Evolutionary conservation across 2,113 vertebrate species (phyloP).

Genomic region (Onychostoma macrolepis): DNA sequence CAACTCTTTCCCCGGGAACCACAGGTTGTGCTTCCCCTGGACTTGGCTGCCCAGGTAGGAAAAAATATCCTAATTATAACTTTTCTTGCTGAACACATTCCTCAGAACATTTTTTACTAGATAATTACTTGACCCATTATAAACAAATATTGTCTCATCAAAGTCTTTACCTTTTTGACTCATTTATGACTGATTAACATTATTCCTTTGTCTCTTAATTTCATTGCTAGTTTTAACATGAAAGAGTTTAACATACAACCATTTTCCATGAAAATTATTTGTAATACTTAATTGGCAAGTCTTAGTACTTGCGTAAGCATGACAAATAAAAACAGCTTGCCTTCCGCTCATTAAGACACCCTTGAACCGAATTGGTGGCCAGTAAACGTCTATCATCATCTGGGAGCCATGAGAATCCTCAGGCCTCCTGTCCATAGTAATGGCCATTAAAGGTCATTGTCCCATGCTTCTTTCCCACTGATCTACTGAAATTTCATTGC

Average conservation of each 20-base stretch:
- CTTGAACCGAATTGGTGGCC: not conserved
- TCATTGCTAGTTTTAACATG: not conserved
- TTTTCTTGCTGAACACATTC: not conserved
- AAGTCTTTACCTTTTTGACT: not conserved
- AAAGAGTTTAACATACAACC: not conserved
- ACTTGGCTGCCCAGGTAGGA: constrained; percentile 90
- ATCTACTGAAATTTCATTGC: not conserved
- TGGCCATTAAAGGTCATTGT: constrained; percentile 13
- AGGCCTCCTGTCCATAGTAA: not conserved
- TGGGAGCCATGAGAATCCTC: constrained; percentile 1
- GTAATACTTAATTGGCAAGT: not conserved
- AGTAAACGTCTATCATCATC: constrained; percentile 22
- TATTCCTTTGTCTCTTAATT: constrained; percentile 1
- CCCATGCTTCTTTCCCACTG: not conserved
- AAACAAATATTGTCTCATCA: not conserved
- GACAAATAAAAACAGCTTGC: constrained; percentile 10
- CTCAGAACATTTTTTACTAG: not conserved
- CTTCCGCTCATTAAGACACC: constrained; percentile 25
- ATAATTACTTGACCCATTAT: constrained; percentile 2
- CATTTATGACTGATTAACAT: not conserved
- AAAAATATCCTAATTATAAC: constrained; percentile 24
- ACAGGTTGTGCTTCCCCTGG: constrained; percentile 81
- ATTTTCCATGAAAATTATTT: not conserved
- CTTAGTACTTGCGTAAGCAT: not conserved
- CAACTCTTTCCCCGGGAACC: constrained; percentile 74